Percentiles rank a stretch among this genome's conserved stretches.
Conservation (phyloP, 2,113 vertebrate genomes). For the Neodon shergylaensis region DNA sequence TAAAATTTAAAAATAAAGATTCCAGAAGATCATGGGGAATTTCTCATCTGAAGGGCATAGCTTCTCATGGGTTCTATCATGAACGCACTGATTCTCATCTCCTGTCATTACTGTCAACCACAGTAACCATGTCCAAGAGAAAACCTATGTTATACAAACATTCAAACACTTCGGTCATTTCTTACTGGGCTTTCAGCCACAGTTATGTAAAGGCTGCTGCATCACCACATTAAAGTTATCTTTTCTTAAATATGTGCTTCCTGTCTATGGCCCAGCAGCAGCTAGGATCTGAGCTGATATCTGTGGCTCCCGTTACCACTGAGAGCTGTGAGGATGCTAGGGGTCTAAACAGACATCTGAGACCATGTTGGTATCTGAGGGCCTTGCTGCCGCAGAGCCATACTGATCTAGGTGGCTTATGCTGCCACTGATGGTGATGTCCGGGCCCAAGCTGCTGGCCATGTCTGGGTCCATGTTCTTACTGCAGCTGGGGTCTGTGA, state of each 20-base stretch:
- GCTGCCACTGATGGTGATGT: not conserved
- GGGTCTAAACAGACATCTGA: not conserved
- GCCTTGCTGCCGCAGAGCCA: not conserved
- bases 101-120: not conserved
- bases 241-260: conserved; percentile 20
- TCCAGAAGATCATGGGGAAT: not conserved
- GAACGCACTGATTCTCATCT: not conserved
- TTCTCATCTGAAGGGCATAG: not conserved
- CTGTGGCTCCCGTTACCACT: not conserved
- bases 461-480: not conserved
- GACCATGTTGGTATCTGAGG: not conserved
- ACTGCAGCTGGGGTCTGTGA: not conserved
- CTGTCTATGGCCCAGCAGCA: not conserved
- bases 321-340: not conserved
- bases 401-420: not conserved
- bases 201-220: not conserved
- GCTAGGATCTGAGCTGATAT: not conserved
- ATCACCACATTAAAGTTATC: not conserved
- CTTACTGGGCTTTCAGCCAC: not conserved
- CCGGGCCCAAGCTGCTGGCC: not conserved
- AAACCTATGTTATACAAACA: conserved; percentile 3
- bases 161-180: not conserved
- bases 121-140: not conserved
- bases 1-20: not conserved
- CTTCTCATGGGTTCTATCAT: not conserved